Conservation (phyloP, 2,888 invertebrate genomes). For the Trissolcus brochymenae region DNA sequence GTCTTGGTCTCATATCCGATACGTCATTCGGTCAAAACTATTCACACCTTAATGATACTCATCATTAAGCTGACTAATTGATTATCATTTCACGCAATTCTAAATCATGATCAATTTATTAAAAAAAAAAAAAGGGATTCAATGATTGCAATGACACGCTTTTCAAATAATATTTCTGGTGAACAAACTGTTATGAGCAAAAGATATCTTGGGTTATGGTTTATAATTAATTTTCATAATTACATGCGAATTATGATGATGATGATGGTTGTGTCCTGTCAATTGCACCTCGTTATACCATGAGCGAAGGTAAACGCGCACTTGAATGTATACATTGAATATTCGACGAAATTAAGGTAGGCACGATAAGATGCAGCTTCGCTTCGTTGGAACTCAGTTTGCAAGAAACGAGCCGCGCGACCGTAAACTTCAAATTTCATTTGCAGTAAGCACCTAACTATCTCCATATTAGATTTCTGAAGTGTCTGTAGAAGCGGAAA, state of each 20-base stretch:
- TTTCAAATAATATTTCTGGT: no score
- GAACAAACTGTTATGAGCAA: no score
- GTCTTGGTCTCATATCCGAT: not conserved
- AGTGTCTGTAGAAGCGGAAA: conserved; percentile 59
- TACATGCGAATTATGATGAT: conserved; percentile 26
- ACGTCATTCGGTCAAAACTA: no score
- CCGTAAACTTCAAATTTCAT: conserved; percentile 65
- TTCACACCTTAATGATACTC: no score
- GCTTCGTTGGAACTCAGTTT: conserved; percentile 55
- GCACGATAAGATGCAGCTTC: conserved; percentile 55
- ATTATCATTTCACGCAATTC: no score
- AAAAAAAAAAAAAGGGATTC: no score
- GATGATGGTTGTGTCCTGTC: conserved; percentile 54
- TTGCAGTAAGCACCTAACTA: conserved; percentile 61
- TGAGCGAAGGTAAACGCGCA: conserved; percentile 40
- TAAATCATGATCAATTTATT: no score
- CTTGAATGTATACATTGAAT: conserved; percentile 45
- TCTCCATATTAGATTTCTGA: conserved; percentile 65
- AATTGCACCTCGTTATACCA: conserved; percentile 51
- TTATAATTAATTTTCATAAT: conserved; percentile 26
- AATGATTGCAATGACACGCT: no score
- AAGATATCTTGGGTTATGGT: not conserved
- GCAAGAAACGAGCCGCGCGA: conserved; percentile 60
- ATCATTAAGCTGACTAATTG: no score
- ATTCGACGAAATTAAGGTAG: conserved; percentile 57